Base-by-base conservation (phyloP, 2,888 invertebrate genomes). In the Megamerina dolium region DNA sequence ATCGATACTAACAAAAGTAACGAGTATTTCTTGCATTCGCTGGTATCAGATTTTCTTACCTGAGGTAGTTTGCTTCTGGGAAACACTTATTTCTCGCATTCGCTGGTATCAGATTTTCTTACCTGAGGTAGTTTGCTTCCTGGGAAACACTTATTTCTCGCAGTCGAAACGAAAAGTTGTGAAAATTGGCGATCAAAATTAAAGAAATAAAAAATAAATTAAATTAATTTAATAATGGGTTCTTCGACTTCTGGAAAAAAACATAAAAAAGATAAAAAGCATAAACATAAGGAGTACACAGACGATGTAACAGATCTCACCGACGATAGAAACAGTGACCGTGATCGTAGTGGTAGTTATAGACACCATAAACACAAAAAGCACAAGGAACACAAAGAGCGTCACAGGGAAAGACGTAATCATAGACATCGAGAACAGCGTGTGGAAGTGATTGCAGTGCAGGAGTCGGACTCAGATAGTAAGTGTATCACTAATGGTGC, bases 401-500 rank as follows among this genome's bases (percentile, higher is more conserved):
- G 58, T 27, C 57, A 59, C 4, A 60, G 61, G 18, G 59, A 60
- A 31, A 56, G 54, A n/a, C 58, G 58, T 31, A 58, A 57, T 14
- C 51, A 53, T 8, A 43, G 45, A 5, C 37, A 48, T 8, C 45
- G 31, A 14, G 52, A 55, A 34, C 61, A 63, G 19, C 54, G 54
- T 1, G 54, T 53, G 16, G 61, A 61, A 40, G 56, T 68, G 16
- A 67, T 68, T 40, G 61, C 66, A 0, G 43, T 66, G 14, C 62
- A 68, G 45, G 68, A 66, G 37, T 64, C 67, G 36, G 66, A 72
- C 46, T 68, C 69, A n/a, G 72, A 72, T 26, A 72, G 72, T 72
- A 65, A 69, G 70, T 72, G 43, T 36, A 41, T 27, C 41, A 20
- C 30, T 21, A 4, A 17, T 33, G 12, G 14, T 21, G 27, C 13